Percentiles rank a stretch among this genome's conserved stretches.
These are phyloP conservation scores for Mixornis gularis DNA, from an alignment of 2,113 vertebrate genomes.

Conservation along the genomic window DNA sequence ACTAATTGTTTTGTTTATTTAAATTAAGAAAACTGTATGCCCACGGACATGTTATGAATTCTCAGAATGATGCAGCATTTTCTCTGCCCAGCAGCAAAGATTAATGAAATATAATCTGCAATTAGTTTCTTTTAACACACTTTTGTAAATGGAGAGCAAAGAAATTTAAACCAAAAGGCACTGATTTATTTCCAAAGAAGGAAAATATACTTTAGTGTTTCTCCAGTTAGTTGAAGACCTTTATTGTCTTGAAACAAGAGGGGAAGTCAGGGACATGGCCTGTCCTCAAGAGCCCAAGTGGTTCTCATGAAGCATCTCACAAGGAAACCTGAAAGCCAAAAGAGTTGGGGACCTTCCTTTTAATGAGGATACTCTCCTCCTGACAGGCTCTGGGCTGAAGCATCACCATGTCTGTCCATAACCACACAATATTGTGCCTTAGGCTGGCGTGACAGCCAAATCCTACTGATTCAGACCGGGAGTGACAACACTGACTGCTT, in stretches of 20 bases:
- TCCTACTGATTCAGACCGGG: background rate
- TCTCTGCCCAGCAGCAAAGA: background rate
- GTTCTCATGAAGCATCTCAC: background rate
- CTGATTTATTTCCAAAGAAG: background rate
- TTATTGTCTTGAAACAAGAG: background rate
- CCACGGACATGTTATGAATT: background rate
- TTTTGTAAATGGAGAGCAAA: background rate
- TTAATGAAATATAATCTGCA: background rate
- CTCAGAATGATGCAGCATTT: background rate
- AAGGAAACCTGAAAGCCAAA: background rate
- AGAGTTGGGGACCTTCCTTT: background rate
- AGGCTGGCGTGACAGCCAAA: background rate
- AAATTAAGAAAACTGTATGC: background rate
- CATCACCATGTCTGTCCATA: background rate
- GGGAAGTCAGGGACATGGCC: background rate
- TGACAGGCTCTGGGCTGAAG: background rate
- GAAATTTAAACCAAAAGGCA: background rate
- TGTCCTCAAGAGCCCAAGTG: background rate
- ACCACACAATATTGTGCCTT: background rate
- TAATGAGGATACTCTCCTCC: background rate
- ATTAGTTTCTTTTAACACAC: background rate
- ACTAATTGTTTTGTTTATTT: conserved; percentile 22
- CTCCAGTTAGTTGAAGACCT: background rate
- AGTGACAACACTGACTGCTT: background rate
- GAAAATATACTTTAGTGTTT: background rate